Evolutionary conservation across 1,140 invertebrate species (phyloP).

Genomic region (Aphaenogaster floridana): DNA sequence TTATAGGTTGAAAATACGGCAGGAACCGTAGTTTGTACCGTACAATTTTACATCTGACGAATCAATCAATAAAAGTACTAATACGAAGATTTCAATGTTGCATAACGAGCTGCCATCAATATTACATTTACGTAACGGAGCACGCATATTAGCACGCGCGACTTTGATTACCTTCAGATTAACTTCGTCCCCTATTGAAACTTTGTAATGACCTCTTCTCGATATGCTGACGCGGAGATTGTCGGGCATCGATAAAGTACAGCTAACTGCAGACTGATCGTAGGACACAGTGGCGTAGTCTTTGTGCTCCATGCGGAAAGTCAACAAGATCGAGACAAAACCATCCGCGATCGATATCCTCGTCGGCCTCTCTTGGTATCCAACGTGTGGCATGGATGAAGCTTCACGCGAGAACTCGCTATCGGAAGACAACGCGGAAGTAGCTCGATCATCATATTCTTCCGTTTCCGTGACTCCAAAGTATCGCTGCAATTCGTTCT

Average conservation of each 20-base stretch:
- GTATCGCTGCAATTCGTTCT: constrained; percentile 76
- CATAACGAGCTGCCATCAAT: neutral
- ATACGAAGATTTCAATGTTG: neutral
- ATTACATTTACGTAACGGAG: constrained; percentile 29
- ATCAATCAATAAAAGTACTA: neutral
- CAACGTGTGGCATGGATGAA: neutral
- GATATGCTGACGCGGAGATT: constrained; percentile 72
- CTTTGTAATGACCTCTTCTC: constrained; percentile 72
- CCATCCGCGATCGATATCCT: constrained; percentile 80
- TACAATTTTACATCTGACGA: neutral
- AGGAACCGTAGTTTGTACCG: neutral
- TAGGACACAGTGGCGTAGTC: constrained; percentile 87
- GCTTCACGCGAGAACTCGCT: constrained; percentile 7
- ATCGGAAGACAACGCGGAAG: neutral
- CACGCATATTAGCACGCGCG: constrained; percentile 27
- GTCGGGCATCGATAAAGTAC: constrained; percentile 77
- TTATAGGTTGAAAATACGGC: neutral
- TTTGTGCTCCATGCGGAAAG: constrained; percentile 86
- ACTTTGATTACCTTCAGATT: constrained; percentile 74
- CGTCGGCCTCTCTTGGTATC: constrained; percentile 63
- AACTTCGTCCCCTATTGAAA: constrained; percentile 71
- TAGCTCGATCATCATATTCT: neutral
- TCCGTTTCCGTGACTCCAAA: constrained; percentile 44
- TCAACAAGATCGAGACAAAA: constrained; percentile 86
- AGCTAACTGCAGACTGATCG: constrained; percentile 81